A percentile compares a stretch with the other conserved stretches of the same genome.
These are phyloP conservation scores for Drosophila flavopinicola DNA, from an alignment of 2,888 invertebrate genomes.

Conservation along the genomic window DNA sequence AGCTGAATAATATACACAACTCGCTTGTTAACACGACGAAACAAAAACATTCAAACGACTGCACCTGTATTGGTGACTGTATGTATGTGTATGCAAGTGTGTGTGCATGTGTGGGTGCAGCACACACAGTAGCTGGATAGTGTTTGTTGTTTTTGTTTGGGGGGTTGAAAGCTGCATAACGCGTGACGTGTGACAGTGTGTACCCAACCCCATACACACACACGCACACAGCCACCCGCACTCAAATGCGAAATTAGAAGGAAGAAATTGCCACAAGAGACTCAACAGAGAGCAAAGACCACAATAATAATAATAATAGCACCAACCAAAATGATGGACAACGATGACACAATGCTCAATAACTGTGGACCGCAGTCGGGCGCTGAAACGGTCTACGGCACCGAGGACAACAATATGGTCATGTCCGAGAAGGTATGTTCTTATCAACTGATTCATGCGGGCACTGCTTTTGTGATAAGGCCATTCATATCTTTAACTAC, in stretches of 20 bases:
- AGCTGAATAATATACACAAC: slow-evolving; percentile 45
- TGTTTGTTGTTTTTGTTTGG: slow-evolving; percentile 46
- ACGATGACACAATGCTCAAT: slow-evolving; percentile 82
- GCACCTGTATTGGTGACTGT: slow-evolving; percentile 26
- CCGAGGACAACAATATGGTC: slow-evolving; percentile 96
- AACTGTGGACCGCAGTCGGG: slow-evolving; percentile 86
- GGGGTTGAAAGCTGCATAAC: slow-evolving; percentile 77
- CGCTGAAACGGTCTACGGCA: slow-evolving; percentile 95
- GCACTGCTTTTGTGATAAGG: slow-evolving; percentile 37
- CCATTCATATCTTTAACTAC: slow-evolving; percentile 22
- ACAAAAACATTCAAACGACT: slow-evolving; percentile 25
- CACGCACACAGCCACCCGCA: slow-evolving; percentile 27
- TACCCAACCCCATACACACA: slow-evolving; percentile 40
- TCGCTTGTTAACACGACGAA: slow-evolving; percentile 33
- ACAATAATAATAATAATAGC: slow-evolving; percentile 11
- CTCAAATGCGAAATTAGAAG: slow-evolving; percentile 41
- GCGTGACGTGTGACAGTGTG: slow-evolving; percentile 63
- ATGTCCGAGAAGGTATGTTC: slow-evolving; percentile 96
- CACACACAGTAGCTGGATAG: slow-evolving; percentile 41
- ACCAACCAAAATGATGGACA: slow-evolving; percentile 80
- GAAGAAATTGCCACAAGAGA: slow-evolving; percentile 40
- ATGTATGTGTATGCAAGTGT: slow-evolving; percentile 26
- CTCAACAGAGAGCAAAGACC: slow-evolving; percentile 24
- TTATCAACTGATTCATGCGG: slow-evolving; percentile 50
- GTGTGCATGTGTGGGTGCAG: slow-evolving; percentile 53